Conservation (phyloP, 2,797 vertebrate genomes). For the Aplochiton taeniatus region DNA sequence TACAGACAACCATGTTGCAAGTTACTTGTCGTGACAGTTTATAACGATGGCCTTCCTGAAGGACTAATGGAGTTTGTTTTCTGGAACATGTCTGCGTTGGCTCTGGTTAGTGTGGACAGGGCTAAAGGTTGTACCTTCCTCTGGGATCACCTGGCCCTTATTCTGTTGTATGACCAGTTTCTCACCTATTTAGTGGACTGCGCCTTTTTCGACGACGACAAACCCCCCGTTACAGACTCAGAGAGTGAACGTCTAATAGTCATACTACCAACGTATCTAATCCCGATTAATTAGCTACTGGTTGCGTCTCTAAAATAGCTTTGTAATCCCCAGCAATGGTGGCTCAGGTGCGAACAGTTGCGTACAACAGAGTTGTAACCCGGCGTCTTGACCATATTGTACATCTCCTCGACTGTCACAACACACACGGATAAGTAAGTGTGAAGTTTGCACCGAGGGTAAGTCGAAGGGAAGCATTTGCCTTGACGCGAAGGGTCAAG, state of each 20-base stretch:
- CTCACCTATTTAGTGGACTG: too few species aligned
- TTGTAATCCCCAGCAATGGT: slow-evolving; percentile 34
- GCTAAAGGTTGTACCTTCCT: too few species aligned
- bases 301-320: slow-evolving; percentile 45
- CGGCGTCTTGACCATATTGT: background rate
- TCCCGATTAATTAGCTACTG: slow-evolving; percentile 38
- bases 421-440: background rate
- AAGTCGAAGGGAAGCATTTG: background rate
- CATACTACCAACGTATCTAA: slow-evolving; percentile 37
- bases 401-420: background rate
- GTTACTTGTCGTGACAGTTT: too few species aligned
- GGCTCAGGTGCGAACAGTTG: slow-evolving; percentile 15
- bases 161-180: too few species aligned
- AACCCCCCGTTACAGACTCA: background rate
- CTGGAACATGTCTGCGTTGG: too few species aligned
- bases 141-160: too few species aligned
- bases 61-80: too few species aligned
- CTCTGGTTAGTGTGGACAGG: too few species aligned
- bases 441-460: background rate
- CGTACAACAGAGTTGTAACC: background rate
- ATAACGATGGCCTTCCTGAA: too few species aligned
- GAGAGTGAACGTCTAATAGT: slow-evolving; percentile 16
- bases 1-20: too few species aligned
- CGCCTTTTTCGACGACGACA: too few species aligned
- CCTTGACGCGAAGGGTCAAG: background rate